Percentiles rank a stretch among this genome's conserved stretches.
Conservation (phyloP, 2,797 vertebrate genomes). For the Spinibarbus caldwelli region DNA sequence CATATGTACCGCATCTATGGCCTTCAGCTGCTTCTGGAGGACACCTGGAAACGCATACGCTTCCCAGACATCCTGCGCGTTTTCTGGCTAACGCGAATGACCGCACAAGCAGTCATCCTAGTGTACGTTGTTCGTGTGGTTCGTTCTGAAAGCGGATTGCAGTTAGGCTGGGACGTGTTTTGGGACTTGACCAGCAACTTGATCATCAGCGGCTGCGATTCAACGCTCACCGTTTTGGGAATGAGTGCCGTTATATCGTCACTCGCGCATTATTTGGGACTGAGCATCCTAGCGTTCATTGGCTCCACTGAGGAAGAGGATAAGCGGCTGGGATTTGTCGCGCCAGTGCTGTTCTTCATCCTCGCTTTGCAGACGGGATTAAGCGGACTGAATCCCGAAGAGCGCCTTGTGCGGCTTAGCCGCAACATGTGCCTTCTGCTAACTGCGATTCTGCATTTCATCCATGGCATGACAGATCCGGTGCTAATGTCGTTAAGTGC, state of each 20-base stretch:
- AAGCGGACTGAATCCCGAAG: constrained; percentile 91
- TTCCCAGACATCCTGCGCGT: constrained; percentile 92
- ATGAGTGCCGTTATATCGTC: constrained; percentile 99
- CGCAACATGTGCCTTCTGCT: constrained; percentile 98
- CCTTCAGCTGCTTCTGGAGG: constrained; percentile 92
- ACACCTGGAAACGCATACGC: constrained; percentile 95
- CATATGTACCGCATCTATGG: constrained; percentile 98
- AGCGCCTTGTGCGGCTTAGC: constrained; percentile 93
- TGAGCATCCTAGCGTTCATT: constrained; percentile 95
- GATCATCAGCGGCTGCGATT: constrained; percentile 96
- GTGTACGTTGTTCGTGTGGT: constrained; percentile 87
- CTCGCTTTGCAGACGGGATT: constrained; percentile 96
- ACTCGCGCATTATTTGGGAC: constrained; percentile 92
- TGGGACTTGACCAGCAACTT: constrained; percentile 93
- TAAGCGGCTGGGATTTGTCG: constrained; percentile 92
- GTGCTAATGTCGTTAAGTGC: constrained; percentile 98
- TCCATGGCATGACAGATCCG: constrained; percentile 98
- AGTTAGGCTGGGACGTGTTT: constrained; percentile 88
- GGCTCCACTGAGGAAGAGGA: constrained; percentile 97
- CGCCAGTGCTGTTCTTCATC: constrained; percentile 95
- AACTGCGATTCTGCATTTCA: constrained; percentile 96
- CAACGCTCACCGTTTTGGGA: constrained; percentile 92
- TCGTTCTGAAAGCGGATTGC: constrained; percentile 77
- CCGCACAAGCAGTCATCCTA: constrained; percentile 89
- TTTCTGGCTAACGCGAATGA: constrained; percentile 93